Evolutionary conservation across 2,797 vertebrate genomes (phyloP), one percentile per base, ranked within the genome.

Genomic region (Squalus acanthias): DNA sequence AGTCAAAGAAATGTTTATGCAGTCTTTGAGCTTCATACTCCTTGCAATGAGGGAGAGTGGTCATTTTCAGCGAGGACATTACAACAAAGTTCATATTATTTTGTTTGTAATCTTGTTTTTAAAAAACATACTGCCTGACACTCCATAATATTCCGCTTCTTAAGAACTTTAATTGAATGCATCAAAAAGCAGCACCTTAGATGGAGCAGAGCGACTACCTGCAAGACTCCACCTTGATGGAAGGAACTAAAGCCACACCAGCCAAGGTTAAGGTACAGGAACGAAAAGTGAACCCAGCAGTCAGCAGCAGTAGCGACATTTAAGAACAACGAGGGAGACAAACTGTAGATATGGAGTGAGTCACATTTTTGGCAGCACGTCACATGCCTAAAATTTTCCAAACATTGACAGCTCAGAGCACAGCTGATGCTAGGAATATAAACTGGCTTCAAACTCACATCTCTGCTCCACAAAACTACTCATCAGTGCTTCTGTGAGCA

Each of bases 391-490:
- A 46, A 24, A 22, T 67, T 46, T 39, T 69, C 17, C 17, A 8
- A 93, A 12, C 20, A 69, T 24, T 67, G 65, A 46, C 22, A 69
- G 65, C 91, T 93, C 91, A 93, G 63, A 24, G 39, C n/a, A 65
- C 15, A 67, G 89, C n/a, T 20, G 33, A 67, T 12, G 65, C 8
- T 69, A 3, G 39, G 22, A 46, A 93, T 17, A 50, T n/a, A 67
- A 65, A n/a, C 39, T 46, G n/a, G 91, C 65, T 93, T 93, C 39
- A 95, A 92, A 95, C 24, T 95, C 50, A 74, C 24, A 33, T 76
- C 29, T 57, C 3, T 69, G 63, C 91, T 67, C n/a, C 17, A 69
- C 65, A 93, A 46, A 93, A 39, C 63, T 74, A 95, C 70, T 76
- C 60, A 17, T 92, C 29, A 72, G 67, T 76, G 67, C 70, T 95